phyloP scores from a whole-genome alignment of 2,888 invertebrate genomes.

The Dendrolimus houi region DNA sequence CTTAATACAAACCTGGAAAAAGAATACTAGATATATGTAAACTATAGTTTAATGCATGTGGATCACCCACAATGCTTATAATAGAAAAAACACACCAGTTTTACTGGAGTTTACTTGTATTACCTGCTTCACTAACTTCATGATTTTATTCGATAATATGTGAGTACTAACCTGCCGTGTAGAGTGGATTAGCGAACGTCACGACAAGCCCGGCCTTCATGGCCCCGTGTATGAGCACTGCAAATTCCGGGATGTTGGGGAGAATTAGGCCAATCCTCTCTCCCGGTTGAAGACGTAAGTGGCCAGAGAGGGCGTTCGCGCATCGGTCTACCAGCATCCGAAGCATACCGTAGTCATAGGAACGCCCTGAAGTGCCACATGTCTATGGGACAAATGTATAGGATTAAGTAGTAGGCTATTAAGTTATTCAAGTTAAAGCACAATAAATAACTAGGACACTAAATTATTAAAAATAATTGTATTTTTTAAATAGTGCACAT shows the following conservation, averaged over 20 bases:
- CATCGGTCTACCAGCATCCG: constrained; percentile 75
- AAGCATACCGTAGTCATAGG: constrained; percentile 79
- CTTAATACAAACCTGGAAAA: too few species aligned
- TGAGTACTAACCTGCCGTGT: constrained; percentile 75
- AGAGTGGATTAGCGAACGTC: constrained; percentile 82
- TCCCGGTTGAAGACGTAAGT: constrained; percentile 75
- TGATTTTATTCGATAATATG: too few species aligned
- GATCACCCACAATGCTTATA: too few species aligned
- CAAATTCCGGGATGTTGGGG: constrained; percentile 83
- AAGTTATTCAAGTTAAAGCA: too few species aligned
- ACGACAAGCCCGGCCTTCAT: constrained; percentile 79
- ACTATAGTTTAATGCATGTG: too few species aligned
- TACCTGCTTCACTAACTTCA: too few species aligned
- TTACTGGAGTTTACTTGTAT: too few species aligned
- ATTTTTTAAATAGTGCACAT: too few species aligned
- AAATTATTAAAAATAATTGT: too few species aligned
- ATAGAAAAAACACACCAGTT: too few species aligned
- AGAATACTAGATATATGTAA: too few species aligned
- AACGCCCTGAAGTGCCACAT: constrained; percentile 80
- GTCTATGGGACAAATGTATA: constrained; percentile 57
- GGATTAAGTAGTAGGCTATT: not conserved
- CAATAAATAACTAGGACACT: too few species aligned
- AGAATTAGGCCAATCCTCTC: constrained; percentile 80
- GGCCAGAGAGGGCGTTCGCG: constrained; percentile 73
- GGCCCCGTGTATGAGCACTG: constrained; percentile 80